Percentiles rank a stretch among this genome's conserved stretches.
Evolutionary conservation across 2,888 invertebrate genomes (phyloP).

Genomic region (Drosophila helvetica): DNA sequence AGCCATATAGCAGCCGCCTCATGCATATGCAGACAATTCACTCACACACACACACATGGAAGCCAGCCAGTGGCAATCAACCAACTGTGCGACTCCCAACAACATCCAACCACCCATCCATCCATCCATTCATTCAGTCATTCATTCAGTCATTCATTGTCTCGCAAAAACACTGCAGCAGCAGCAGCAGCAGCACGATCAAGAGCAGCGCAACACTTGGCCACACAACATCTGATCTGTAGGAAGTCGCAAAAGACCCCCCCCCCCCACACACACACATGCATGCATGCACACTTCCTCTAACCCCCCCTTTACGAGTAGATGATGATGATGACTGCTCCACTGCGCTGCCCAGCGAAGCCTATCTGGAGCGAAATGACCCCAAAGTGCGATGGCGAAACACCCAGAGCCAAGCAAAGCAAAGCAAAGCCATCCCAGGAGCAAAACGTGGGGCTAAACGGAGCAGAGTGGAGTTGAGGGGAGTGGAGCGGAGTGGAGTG

Average conservation of each 20-base stretch:
- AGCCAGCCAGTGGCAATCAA: conserved; percentile 52
- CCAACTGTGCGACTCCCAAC: conserved; percentile 68
- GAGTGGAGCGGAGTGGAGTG: neutral
- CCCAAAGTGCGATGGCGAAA: conserved; percentile 38
- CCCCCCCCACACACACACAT: conserved; percentile 14
- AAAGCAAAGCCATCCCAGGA: conserved; percentile 17
- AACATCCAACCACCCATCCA: conserved; percentile 10
- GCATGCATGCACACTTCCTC: neutral
- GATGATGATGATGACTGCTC: conserved; percentile 40
- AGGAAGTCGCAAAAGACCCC: conserved; percentile 68
- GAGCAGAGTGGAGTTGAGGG: neutral
- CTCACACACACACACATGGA: neutral
- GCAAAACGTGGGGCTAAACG: neutral
- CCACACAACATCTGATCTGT: conserved; percentile 58
- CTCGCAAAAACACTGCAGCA: conserved; percentile 41
- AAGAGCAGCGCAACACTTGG: conserved; percentile 47
- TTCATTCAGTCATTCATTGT: conserved; percentile 61
- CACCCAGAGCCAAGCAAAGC: conserved; percentile 34
- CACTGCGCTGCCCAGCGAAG: conserved; percentile 55
- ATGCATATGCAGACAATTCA: neutral
- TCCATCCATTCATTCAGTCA: neutral
- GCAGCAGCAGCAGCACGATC: conserved; percentile 33
- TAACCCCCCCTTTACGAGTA: neutral
- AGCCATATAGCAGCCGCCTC: neutral
- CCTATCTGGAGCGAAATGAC: conserved; percentile 64